Conservation (phyloP, 2,113 vertebrate species). For the Taurulus bubalis region DNA sequence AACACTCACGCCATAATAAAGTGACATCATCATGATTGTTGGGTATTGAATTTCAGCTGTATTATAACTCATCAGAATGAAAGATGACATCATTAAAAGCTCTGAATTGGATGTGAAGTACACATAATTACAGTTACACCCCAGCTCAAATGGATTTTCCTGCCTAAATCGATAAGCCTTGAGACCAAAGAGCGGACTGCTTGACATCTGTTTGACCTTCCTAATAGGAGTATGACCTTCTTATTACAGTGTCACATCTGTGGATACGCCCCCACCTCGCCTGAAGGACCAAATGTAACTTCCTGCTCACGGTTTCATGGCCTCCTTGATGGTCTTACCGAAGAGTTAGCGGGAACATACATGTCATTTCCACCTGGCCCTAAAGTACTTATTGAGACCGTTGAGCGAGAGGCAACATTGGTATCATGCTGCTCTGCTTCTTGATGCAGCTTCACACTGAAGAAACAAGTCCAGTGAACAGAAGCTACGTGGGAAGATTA, state of each 20-base stretch:
- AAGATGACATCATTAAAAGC: slow-evolving; percentile 44
- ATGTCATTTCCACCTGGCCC: background rate
- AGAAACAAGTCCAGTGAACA: slow-evolving; percentile 27
- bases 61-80: slow-evolving; percentile 3
- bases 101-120: slow-evolving; percentile 5
- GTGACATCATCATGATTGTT: background rate
- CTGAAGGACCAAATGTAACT: slow-evolving; percentile 42
- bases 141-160: slow-evolving; percentile 43
- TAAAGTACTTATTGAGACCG: background rate
- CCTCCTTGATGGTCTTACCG: slow-evolving; percentile 28
- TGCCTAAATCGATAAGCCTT: slow-evolving; percentile 42
- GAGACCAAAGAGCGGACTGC: slow-evolving; percentile 33
- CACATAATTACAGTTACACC: slow-evolving; percentile 2
- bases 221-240: slow-evolving; percentile 53
- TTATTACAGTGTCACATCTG: slow-evolving; percentile 30
- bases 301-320: slow-evolving; percentile 49
- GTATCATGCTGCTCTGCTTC: slow-evolving; percentile 5
- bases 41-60: slow-evolving; percentile 23
- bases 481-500: slow-evolving; percentile 33
- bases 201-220: slow-evolving; percentile 59
- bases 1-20: background rate
- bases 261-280: slow-evolving; percentile 25
- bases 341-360: slow-evolving; percentile 19
- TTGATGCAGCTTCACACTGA: slow-evolving; percentile 11
- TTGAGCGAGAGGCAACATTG: background rate